A percentile compares a stretch with the other conserved stretches of the same genome.
Evolutionary conservation across 1,140 invertebrate genomes (phyloP).

Genomic region (Mesaphorura yosii): DNA sequence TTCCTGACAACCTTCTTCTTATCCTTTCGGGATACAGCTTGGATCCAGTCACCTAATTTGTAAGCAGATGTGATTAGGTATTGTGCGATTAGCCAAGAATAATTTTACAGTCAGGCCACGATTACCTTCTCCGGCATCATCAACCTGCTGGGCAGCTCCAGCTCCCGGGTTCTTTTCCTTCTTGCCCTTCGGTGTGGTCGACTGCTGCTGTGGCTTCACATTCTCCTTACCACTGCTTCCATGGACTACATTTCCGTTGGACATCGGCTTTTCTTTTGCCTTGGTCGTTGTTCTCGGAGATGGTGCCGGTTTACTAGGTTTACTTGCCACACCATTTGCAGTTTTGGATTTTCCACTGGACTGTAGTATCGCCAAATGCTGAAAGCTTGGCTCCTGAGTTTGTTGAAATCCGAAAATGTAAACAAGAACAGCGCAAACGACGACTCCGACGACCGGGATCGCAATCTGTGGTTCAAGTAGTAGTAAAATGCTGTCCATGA

Average conservation of each 20-base stretch:
- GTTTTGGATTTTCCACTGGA: slow-evolving; percentile 1
- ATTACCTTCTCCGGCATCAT: slow-evolving; percentile 23
- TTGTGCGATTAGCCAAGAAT: not conserved
- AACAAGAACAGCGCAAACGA: slow-evolving; percentile 48
- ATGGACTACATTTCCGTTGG: slow-evolving; percentile 21
- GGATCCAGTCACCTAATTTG: slow-evolving; percentile 22
- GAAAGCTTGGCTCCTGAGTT: slow-evolving; percentile 57
- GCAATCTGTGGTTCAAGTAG: slow-evolving; percentile 41
- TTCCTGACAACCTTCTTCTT: slow-evolving; percentile 14
- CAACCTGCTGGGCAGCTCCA: not conserved
- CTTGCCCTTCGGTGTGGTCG: not conserved
- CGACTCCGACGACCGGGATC: slow-evolving; percentile 51
- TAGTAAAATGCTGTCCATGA: too few species aligned
- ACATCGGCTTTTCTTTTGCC: slow-evolving; percentile 15
- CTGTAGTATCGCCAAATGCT: slow-evolving; percentile 44
- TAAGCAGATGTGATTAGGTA: not conserved
- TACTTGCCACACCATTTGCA: not conserved
- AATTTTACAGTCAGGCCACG: not conserved
- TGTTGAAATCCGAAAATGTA: slow-evolving; percentile 61
- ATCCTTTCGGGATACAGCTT: slow-evolving; percentile 19
- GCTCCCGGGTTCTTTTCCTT: slow-evolving; percentile 17
- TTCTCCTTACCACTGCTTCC: slow-evolving; percentile 19
- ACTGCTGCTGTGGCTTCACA: slow-evolving; percentile 8
- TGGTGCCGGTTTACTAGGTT: not conserved
- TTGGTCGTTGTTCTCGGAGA: slow-evolving; percentile 1